Percentiles rank a stretch among this genome's conserved stretches.
Evolutionary conservation across 2,797 vertebrate genomes (phyloP).

Genomic region (Peromyscus nudipes): DNA sequence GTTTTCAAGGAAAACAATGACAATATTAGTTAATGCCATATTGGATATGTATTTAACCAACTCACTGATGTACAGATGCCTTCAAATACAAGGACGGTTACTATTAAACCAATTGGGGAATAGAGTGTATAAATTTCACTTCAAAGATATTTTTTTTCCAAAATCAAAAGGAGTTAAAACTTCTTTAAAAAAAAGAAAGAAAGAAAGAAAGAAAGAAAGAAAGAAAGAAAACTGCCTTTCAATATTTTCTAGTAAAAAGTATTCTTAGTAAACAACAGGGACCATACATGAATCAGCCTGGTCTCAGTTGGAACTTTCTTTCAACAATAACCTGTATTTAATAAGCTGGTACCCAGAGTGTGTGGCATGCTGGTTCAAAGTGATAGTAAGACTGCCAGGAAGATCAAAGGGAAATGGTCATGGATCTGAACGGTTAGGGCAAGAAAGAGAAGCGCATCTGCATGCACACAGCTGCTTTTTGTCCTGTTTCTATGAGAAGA

Average conservation of each 20-base stretch:
- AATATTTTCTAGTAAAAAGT: slow-evolving; percentile 64
- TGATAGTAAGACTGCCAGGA: slow-evolving; percentile 82
- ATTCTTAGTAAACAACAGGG: slow-evolving; percentile 87
- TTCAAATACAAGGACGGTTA: slow-evolving; percentile 45
- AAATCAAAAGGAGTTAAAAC: slow-evolving; percentile 79
- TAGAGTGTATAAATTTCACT: slow-evolving; percentile 68
- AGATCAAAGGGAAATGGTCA: slow-evolving; percentile 84
- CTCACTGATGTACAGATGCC: slow-evolving; percentile 30
- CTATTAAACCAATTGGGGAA: slow-evolving; percentile 62
- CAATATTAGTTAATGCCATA: slow-evolving; percentile 55
- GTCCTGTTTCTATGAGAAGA: slow-evolving; percentile 38
- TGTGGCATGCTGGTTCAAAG: slow-evolving; percentile 83
- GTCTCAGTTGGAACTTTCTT: slow-evolving; percentile 86
- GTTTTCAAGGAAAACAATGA: background rate
- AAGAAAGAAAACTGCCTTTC: slow-evolving; percentile 74
- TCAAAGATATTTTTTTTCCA: slow-evolving; percentile 70
- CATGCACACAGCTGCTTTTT: slow-evolving; percentile 67
- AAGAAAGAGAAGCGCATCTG: slow-evolving; percentile 74
- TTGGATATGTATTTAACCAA: slow-evolving; percentile 47
- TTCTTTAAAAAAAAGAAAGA: slow-evolving; percentile 72
- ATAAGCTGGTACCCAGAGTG: slow-evolving; percentile 85
- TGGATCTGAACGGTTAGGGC: slow-evolving; percentile 79
- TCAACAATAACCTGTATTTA: slow-evolving; percentile 87
- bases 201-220: slow-evolving; percentile 47
- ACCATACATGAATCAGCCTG: slow-evolving; percentile 81